Percentiles rank a stretch among this genome's conserved stretches.
phyloP scores from a whole-genome alignment of 2,888 invertebrate species.

The Elysia crispata region DNA sequence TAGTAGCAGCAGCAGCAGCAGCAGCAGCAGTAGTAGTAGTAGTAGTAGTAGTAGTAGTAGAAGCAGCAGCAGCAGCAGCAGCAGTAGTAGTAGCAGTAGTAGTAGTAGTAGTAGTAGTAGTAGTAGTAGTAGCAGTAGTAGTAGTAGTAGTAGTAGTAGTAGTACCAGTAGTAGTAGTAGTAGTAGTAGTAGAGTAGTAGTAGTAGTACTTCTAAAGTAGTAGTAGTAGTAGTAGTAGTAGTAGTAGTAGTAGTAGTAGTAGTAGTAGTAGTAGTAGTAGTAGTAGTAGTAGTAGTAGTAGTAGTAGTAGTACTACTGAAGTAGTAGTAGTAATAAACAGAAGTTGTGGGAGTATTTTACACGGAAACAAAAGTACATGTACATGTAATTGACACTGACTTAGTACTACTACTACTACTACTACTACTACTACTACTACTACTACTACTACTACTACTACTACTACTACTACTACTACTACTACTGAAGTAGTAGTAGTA shows the following conservation, averaged over 20 bases:
- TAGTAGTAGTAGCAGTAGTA: slow-evolving; percentile 13
- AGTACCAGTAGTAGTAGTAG: slow-evolving; percentile 26
- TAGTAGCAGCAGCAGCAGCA: not conserved
- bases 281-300: slow-evolving; percentile 39
- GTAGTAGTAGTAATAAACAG: slow-evolving; percentile 13
- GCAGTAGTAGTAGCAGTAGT: slow-evolving; percentile 14
- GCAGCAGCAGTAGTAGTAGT: not conserved
- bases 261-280: slow-evolving; percentile 38
- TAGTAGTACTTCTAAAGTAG: slow-evolving; percentile 10
- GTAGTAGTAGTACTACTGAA: slow-evolving; percentile 14
- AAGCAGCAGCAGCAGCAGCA: too few species aligned
- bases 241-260: slow-evolving; percentile 39
- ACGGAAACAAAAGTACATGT: too few species aligned
- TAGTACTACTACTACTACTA: too few species aligned
- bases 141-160: slow-evolving; percentile 13
- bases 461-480: too few species aligned
- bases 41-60: not conserved
- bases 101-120: slow-evolving; percentile 21
- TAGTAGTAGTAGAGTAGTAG: too few species aligned
- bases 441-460: too few species aligned
- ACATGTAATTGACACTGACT: too few species aligned
- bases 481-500: too few species aligned
- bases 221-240: slow-evolving; percentile 26
- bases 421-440: too few species aligned
- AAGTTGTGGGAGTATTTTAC: not conserved